These are phyloP conservation scores for Schmidtea mediterranea DNA, from an alignment of 1,140 invertebrate species.

Conservation along the genomic window DNA sequence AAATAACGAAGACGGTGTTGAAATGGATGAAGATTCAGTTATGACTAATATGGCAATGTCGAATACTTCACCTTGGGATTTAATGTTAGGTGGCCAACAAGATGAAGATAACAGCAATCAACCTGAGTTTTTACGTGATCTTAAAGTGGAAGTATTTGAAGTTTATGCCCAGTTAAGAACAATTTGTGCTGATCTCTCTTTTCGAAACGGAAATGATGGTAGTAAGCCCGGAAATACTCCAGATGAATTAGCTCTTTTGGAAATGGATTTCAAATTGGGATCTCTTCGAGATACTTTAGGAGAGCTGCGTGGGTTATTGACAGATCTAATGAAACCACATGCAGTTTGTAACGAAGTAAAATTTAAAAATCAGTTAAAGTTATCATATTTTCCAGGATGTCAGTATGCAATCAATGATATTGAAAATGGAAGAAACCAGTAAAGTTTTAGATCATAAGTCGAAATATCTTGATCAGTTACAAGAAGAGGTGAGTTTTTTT, in stretches of 20 bases:
- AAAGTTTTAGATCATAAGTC: no score
- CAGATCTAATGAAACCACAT: not conserved
- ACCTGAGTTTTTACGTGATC: not conserved
- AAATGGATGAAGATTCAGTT: not conserved
- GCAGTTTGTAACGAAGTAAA: no score
- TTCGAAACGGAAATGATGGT: not conserved
- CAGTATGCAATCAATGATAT: no score
- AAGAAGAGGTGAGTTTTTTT: no score
- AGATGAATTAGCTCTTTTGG: constrained; percentile 5
- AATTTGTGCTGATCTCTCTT: constrained; percentile 3
- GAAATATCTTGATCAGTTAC: no score
- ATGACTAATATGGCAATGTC: no score
- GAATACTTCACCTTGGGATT: no score
- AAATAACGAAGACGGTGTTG: not conserved
- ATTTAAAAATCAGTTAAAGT: no score
- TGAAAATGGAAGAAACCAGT: no score
- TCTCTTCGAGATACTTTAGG: not conserved
- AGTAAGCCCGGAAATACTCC: constrained; percentile 2
- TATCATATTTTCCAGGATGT: no score
- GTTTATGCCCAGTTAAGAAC: not conserved
- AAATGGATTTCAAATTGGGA: constrained; percentile 5
- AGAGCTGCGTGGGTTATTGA: not conserved
- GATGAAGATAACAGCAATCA: no score
- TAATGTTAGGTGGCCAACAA: no score
- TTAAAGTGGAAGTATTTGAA: not conserved